A percentile compares a stretch with the other conserved stretches of the same genome.
phyloP scores from a whole-genome alignment of 2,797 vertebrate genomes.

The Zalophus californianus region DNA sequence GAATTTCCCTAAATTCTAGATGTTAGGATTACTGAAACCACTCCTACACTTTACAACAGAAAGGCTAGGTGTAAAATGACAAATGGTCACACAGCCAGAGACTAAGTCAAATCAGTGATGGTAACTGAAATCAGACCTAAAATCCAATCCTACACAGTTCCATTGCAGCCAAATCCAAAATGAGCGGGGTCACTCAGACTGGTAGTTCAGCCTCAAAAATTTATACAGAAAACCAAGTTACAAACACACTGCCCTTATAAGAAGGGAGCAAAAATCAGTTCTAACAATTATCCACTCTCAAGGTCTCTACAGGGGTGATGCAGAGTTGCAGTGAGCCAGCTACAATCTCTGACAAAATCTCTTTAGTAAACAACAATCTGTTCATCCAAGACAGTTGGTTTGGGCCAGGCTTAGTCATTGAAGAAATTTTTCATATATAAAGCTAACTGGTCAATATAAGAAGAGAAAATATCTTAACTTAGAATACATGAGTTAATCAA shows the following conservation, averaged over 20 bases:
- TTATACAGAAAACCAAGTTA: conserved; percentile 6
- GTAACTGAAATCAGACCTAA: background rate
- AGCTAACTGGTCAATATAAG: background rate
- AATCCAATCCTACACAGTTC: background rate
- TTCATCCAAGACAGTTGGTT: background rate
- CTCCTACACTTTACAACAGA: background rate
- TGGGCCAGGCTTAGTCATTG: background rate
- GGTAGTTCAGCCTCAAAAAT: background rate
- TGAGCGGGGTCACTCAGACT: background rate
- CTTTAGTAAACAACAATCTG: background rate
- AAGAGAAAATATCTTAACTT: background rate
- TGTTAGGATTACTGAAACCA: background rate
- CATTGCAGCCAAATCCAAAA: background rate
- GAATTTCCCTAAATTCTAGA: background rate
- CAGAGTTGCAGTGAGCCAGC: background rate
- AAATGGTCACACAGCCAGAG: background rate
- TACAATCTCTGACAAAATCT: background rate
- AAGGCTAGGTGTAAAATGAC: background rate
- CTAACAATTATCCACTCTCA: conserved; percentile 1
- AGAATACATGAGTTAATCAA: conserved; percentile 11
- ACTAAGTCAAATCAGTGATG: background rate
- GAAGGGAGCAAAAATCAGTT: background rate
- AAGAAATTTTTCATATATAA: background rate
- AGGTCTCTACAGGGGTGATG: background rate
- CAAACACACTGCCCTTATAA: background rate